Evolutionary conservation across 2,797 vertebrate species (phyloP).

Genomic region (Premnoplex brunnescens): DNA sequence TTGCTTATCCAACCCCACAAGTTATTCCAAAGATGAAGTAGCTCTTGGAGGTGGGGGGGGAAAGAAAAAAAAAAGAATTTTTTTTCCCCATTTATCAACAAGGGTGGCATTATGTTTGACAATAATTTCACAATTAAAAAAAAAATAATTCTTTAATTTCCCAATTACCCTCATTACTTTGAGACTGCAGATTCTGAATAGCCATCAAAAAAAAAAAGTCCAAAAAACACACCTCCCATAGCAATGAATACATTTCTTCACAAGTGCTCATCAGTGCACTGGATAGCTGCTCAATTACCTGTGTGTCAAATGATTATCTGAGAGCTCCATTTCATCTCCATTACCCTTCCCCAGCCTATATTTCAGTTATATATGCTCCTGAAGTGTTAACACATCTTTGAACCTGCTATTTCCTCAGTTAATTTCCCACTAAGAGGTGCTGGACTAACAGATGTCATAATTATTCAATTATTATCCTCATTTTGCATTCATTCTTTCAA

Average conservation of each 20-base stretch:
- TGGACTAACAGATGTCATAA: conserved; percentile 92
- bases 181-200: conserved; percentile 37
- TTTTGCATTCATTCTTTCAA: conserved; percentile 82
- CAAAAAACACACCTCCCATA: background rate
- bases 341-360: conserved; percentile 86
- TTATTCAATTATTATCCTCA: conserved; percentile 90
- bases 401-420: conserved; percentile 87
- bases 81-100: background rate
- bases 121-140: background rate
- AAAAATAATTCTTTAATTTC: conserved; percentile 22
- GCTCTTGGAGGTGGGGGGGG: background rate
- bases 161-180: conserved; percentile 43
- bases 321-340: conserved; percentile 92
- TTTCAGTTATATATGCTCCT: conserved; percentile 92
- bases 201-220: background rate
- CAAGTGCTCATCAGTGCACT: conserved; percentile 48
- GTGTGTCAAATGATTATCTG: conserved; percentile 91
- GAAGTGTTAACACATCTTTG: conserved; percentile 88
- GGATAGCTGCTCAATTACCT: conserved; percentile 93
- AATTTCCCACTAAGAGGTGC: conserved; percentile 87
- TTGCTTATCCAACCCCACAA: background rate
- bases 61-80: background rate
- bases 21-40: background rate
- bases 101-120: background rate
- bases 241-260: conserved; percentile 23